A percentile compares a stretch with the other conserved stretches of the same genome.
Evolutionary conservation across 2,113 vertebrate species (phyloP).

Genomic region (Conger conger): DNA sequence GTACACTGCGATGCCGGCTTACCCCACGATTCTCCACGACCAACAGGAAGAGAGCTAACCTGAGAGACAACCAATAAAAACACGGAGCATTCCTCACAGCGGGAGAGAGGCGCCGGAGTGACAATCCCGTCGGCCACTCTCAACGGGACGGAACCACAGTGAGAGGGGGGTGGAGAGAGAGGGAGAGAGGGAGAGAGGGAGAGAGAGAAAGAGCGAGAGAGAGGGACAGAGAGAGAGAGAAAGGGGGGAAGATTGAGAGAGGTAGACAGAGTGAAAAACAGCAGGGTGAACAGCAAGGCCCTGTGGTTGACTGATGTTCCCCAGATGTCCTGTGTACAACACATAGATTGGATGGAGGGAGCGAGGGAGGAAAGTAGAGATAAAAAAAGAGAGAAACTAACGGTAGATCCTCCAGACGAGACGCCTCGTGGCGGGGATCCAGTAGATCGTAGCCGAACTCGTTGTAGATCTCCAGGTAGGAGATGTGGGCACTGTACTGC

Average conservation of each 20-base stretch:
- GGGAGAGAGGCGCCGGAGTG: neutral
- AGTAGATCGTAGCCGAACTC: constrained; percentile 93
- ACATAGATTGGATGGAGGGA: neutral
- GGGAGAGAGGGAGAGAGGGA: neutral
- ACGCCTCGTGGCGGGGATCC: constrained; percentile 84
- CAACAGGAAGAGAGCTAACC: neutral
- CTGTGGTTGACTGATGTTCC: neutral
- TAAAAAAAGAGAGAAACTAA: constrained; percentile 67
- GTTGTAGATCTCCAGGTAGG: constrained; percentile 98
- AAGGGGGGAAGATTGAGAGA: neutral
- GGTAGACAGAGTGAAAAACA: neutral
- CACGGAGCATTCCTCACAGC: neutral
- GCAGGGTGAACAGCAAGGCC: neutral
- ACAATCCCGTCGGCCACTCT: neutral
- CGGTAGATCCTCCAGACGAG: constrained; percentile 88
- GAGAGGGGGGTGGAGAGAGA: constrained; percentile 14
- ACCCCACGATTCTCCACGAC: neutral
- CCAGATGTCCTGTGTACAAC: neutral
- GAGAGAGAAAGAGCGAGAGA: neutral
- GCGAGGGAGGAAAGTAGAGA: neutral
- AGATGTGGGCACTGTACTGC: constrained; percentile 85
- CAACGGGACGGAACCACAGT: neutral
- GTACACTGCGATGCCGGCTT: too few species aligned
- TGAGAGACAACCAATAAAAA: neutral
- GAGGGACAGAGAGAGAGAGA: neutral